A percentile compares a stretch with the other conserved stretches of the same genome.
These are phyloP conservation scores for Chelonoidis abingdonii DNA, from an alignment of 2,113 vertebrate species.

Conservation along the genomic window DNA sequence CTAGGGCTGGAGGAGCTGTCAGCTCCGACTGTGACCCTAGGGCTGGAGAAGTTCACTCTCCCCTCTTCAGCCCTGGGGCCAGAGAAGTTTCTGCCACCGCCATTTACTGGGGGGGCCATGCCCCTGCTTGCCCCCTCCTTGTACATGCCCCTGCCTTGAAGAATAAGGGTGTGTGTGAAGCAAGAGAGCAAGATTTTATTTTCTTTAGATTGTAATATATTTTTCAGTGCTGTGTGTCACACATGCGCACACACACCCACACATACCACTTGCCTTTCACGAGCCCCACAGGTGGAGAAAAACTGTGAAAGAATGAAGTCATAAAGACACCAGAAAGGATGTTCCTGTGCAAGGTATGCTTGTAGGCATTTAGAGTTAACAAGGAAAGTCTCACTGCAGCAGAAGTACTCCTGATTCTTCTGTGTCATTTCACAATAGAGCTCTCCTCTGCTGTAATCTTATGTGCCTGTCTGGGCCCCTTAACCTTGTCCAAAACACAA, in stretches of 20 bases:
- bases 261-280: not conserved
- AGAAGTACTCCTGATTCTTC: not conserved
- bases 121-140: too few relatives aligned
- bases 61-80: too few relatives aligned
- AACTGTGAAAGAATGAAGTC: not conserved
- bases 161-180: not conserved
- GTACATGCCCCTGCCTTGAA: not conserved
- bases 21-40: too few relatives aligned
- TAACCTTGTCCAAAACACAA: slow-evolving; percentile 12
- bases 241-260: not conserved
- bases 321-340: not conserved
- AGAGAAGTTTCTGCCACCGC: too few relatives aligned
- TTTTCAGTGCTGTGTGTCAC: not conserved
- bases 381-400: not conserved
- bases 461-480: not conserved
- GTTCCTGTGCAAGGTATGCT: not conserved
- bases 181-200: not conserved
- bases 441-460: not conserved
- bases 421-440: not conserved
- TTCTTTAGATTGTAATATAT: not conserved
- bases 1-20: too few relatives aligned
- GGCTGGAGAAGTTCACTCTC: too few relatives aligned
- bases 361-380: not conserved
- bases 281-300: not conserved
- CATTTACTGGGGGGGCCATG: too few relatives aligned